Base-by-base conservation (phyloP, 2,797 vertebrate species). In the Gymnothorax reevesii region DNA sequence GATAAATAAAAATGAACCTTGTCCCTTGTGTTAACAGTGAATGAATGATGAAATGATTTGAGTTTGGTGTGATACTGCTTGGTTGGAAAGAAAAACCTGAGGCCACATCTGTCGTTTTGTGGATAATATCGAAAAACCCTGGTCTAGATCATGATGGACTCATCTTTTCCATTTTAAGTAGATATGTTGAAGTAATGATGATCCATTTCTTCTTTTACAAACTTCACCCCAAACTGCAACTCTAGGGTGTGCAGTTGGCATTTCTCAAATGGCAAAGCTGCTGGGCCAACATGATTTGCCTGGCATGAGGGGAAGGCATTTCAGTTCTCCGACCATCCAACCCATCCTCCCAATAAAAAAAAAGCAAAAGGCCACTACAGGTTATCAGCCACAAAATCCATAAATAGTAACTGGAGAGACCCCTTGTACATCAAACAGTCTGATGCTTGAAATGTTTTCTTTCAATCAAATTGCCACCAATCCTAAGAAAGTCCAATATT, bases 181-280 rank as follows among this genome's bases (percentile, higher is more conserved):
- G 33, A 42, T 42, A 2, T 42, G 33, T 59, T 59, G 17, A 69
- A 69, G 66, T 69, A 69, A 69, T 69, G 66, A 69, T 69, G 66
- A 69, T 69, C 66, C 15, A 69, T 69, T 69, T 69, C 6, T 69
- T 69, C 66, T 42, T 86, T 80, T 86, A 25, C 85, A 85, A 60
- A 85, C 75, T 87, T 85, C 55, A 86, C 33, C 60, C 87, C 84
- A 54, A 88, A 85, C 60, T 60, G 9, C 77, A 86, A 86, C 84
- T 83, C 84, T 8, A 55, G 86, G 82, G 82, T 87, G n/a, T 87
- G 88, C 27, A 83, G 86, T 64, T 89, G 86, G 86, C 86, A 89
- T 87, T 87, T 89, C 27, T 82, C 73, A 4, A 77, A 82, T 87
- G 86, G 88, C 27, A 89, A 89, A 87, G 62, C 80, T 77, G 82